Evolutionary conservation across 2,113 vertebrate genomes (phyloP).

Genomic region (Neomonachus schauinslandi): DNA sequence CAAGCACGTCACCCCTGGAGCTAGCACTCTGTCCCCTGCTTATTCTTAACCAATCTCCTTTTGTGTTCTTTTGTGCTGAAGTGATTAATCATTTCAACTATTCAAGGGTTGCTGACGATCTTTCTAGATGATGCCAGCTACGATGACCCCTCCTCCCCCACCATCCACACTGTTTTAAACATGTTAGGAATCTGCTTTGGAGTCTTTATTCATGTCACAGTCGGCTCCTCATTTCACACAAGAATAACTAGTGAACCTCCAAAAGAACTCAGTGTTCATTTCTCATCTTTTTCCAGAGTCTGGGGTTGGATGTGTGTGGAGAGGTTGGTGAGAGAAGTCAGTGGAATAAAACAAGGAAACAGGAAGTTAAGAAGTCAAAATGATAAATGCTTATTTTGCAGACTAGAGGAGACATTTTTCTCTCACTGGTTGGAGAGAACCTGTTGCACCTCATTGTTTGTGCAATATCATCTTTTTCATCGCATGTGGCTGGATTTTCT

Average conservation of each 20-base stretch:
- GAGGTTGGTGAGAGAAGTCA: neutral
- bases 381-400: slow-evolving; percentile 62
- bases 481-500: slow-evolving; percentile 21
- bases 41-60: slow-evolving; percentile 86
- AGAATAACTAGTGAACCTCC: slow-evolving; percentile 66
- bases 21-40: slow-evolving; percentile 81
- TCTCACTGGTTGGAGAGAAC: slow-evolving; percentile 57
- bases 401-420: slow-evolving; percentile 42
- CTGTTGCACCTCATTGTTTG: slow-evolving; percentile 53
- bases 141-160: slow-evolving; percentile 62
- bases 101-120: slow-evolving; percentile 76
- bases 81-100: slow-evolving; percentile 86
- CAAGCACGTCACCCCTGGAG: slow-evolving; percentile 80
- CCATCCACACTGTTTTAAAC: slow-evolving; percentile 75
- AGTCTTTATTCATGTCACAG: slow-evolving; percentile 80
- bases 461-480: neutral
- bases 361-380: slow-evolving; percentile 69
- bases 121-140: slow-evolving; percentile 81
- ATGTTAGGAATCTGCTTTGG: slow-evolving; percentile 74
- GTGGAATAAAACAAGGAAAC: slow-evolving; percentile 57
- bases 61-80: slow-evolving; percentile 81
- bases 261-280: slow-evolving; percentile 63
- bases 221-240: slow-evolving; percentile 59
- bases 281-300: slow-evolving; percentile 64
- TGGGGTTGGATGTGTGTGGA: neutral